A percentile compares a stretch with the other conserved stretches of the same genome.
Evolutionary conservation across 2,797 vertebrate species (phyloP).

Genomic region (Crenichthys baileyi): DNA sequence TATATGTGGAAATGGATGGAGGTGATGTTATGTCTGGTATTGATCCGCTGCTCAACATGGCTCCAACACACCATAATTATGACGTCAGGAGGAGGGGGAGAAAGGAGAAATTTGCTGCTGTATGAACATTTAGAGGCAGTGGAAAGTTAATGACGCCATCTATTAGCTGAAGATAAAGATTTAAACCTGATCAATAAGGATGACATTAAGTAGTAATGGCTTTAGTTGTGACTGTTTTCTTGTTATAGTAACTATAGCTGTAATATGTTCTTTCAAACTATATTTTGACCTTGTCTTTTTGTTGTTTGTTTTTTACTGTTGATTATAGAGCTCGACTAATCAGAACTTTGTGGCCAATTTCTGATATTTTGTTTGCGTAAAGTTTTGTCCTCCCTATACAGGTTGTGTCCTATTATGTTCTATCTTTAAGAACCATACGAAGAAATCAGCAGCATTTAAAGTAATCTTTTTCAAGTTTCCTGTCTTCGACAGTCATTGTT

Average conservation of each 20-base stretch:
- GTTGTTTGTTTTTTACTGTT: background rate
- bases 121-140: conserved; percentile 34
- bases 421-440: background rate
- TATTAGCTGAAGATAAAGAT: conserved; percentile 54
- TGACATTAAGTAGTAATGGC: conserved; percentile 13
- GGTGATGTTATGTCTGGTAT: conserved; percentile 81
- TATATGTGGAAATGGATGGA: conserved; percentile 61
- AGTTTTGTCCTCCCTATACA: background rate
- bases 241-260: background rate
- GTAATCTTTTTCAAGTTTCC: background rate
- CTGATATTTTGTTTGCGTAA: background rate
- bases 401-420: background rate
- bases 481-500: background rate
- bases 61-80: conserved; percentile 70
- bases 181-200: conserved; percentile 63
- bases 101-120: conserved; percentile 24
- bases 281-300: background rate
- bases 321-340: background rate
- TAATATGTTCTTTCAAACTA: background rate
- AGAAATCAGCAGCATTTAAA: background rate
- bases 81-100: conserved; percentile 54
- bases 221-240: conserved; percentile 10
- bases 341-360: background rate
- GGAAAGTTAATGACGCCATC: conserved; percentile 47
- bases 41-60: conserved; percentile 74